A percentile compares a stretch with the other conserved stretches of the same genome.
phyloP scores from a whole-genome alignment of 2,113 vertebrate genomes.

The Nannospalax galili region DNA sequence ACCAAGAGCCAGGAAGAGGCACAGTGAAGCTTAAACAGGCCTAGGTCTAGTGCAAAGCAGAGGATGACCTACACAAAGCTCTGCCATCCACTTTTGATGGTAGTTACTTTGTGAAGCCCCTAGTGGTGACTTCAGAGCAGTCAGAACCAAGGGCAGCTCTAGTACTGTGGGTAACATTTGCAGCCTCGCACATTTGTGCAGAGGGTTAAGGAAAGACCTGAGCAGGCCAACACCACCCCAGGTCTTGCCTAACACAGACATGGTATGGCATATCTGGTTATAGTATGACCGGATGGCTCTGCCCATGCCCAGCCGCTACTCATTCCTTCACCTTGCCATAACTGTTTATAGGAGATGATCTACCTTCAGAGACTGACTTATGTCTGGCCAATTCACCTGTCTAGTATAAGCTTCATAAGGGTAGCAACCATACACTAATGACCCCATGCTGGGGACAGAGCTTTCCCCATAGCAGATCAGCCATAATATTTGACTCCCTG shows the following conservation, averaged over 20 bases:
- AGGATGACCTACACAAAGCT: slow-evolving; percentile 58
- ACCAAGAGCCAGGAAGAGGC: slow-evolving; percentile 72
- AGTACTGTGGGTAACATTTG: neutral
- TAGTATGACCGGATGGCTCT: neutral
- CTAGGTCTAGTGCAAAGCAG: neutral
- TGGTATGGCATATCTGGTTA: neutral
- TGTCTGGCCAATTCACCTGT: neutral
- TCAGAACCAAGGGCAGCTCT: neutral
- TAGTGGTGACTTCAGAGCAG: neutral
- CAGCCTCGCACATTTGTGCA: neutral
- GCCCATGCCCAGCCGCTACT: neutral
- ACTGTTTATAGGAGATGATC: neutral
- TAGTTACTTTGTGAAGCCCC: neutral
- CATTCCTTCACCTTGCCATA: neutral
- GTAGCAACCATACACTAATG: neutral
- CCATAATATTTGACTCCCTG: neutral
- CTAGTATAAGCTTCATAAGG: neutral
- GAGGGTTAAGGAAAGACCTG: neutral
- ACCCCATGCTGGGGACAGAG: neutral
- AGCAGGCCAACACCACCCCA: neutral
- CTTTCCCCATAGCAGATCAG: neutral
- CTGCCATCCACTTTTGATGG: neutral
- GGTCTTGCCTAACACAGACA: neutral
- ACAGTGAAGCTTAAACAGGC: slow-evolving; percentile 67
- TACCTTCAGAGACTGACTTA: neutral